Evolutionary conservation across 1,140 invertebrate genomes (phyloP), one percentile per base, ranked within the genome.

Genomic region (Pteromalus puparum): DNA sequence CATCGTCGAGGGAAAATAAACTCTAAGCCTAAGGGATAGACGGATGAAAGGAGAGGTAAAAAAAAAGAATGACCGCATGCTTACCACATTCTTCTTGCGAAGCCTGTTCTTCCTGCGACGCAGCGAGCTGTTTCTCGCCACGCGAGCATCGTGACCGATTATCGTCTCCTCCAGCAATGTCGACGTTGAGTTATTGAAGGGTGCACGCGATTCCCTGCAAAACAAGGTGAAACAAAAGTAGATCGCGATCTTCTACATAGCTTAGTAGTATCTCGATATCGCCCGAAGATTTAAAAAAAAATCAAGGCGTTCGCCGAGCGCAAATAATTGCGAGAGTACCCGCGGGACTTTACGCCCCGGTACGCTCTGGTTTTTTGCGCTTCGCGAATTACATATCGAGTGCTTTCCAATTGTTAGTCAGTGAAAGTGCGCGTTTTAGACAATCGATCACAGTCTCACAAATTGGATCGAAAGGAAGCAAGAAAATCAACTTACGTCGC

Each of bases 41-140:
- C 34, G 30, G 46, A 18, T 3, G 34, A 73, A 42, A 68, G 13
- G 21, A 73, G 67, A 67, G 10, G 10, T 10, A 13, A 38, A 38
- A 68, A 26, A 68, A 18, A 26, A 21, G 24, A 42, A 76, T 34
- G 53, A 38, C 1, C 21, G 53, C 61, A 38, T 81, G 89, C 91
- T 92, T 90, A 95, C 94, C 91, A 93, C 79, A 84, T 90, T 92
- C 89, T 94, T 94, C 90, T 94, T 95, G 87, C 96, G 95, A 80
- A 96, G 92, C 87, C 95, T 95, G 77, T 96, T 93, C 85, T 96
- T 95, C 87, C 95, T 95, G 48, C 96, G 94, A 12, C 96, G 93
- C 70, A 96, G 91, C 13, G 93, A 94, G 85, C 93, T 94, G 76
- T 95, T 93, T 46, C 90, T 90, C 70, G 87, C 87, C n/a, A 90